Evolutionary conservation across 2,888 invertebrate species (phyloP).

Genomic region (Glyphotaelius pellucidus): DNA sequence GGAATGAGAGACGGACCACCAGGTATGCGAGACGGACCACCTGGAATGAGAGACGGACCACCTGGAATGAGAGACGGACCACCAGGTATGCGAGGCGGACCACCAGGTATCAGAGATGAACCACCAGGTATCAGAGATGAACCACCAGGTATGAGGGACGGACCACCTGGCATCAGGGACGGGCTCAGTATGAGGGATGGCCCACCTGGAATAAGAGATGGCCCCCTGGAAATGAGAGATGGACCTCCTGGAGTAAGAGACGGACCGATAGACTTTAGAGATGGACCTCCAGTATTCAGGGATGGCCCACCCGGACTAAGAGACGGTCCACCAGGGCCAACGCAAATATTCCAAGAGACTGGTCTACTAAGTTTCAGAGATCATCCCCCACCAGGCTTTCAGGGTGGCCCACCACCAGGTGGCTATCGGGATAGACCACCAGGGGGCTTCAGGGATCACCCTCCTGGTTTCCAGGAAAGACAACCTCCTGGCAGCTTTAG

Average conservation of each 20-base stretch:
- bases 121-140: slow-evolving; percentile 60
- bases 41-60: slow-evolving; percentile 67
- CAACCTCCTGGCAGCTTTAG: slow-evolving; percentile 68
- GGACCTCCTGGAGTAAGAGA: slow-evolving; percentile 68
- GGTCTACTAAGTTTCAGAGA: slow-evolving; percentile 52
- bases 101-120: slow-evolving; percentile 70
- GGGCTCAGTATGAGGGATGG: slow-evolving; percentile 55
- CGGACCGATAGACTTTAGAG: slow-evolving; percentile 54
- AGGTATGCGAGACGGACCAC: slow-evolving; percentile 44
- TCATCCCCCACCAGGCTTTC: slow-evolving; percentile 22
- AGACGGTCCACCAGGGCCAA: slow-evolving; percentile 49
- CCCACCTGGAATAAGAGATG: slow-evolving; percentile 52
- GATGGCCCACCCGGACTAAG: slow-evolving; percentile 56
- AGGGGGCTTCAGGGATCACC: slow-evolving; percentile 58
- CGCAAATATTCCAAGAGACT: slow-evolving; percentile 45
- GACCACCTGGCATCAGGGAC: slow-evolving; percentile 58
- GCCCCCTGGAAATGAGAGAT: slow-evolving; percentile 48
- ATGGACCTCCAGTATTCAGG: slow-evolving; percentile 56
- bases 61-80: slow-evolving; percentile 69
- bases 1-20: slow-evolving; percentile 68
- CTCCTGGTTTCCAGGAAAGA: slow-evolving; percentile 71
- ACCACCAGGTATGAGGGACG: slow-evolving; percentile 54
- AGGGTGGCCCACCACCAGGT: slow-evolving; percentile 61
- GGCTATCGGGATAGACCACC: slow-evolving; percentile 61
- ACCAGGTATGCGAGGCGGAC: slow-evolving; percentile 67